phyloP scores from a whole-genome alignment of 2,113 vertebrate genomes.

The Notiomystis cincta region DNA sequence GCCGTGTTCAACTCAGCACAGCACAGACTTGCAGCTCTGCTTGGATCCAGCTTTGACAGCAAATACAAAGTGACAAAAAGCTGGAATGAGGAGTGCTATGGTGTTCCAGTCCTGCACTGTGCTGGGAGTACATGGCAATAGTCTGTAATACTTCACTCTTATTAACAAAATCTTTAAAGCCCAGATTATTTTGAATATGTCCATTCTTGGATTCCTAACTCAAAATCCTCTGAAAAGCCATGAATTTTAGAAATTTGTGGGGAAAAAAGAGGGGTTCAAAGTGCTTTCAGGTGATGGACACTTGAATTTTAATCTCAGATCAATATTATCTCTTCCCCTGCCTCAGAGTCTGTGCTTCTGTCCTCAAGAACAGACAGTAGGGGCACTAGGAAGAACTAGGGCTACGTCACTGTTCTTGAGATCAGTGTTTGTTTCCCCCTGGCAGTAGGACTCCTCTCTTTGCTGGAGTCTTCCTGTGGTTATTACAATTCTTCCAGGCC shows the following conservation, averaged over 20 bases:
- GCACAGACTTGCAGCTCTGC: background rate
- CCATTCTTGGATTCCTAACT: background rate
- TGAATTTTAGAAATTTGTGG: background rate
- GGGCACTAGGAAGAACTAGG: background rate
- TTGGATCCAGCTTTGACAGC: background rate
- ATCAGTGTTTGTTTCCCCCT: background rate
- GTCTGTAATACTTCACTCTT: background rate
- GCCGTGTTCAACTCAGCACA: background rate
- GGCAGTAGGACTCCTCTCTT: background rate
- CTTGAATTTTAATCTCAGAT: background rate
- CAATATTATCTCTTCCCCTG: background rate
- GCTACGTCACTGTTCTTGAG: accelerated
- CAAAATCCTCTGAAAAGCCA: background rate
- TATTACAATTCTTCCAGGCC: background rate
- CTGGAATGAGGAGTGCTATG: background rate
- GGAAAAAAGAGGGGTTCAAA: accelerated
- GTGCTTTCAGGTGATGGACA: background rate
- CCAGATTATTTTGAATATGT: background rate
- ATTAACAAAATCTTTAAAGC: background rate
- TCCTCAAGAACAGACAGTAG: background rate
- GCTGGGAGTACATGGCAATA: background rate
- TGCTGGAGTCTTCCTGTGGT: background rate
- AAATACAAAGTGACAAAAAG: background rate
- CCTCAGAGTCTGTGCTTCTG: background rate
- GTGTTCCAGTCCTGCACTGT: background rate